Conservation (phyloP, 2,888 invertebrate genomes). For the Cybosia mesomella region DNA sequence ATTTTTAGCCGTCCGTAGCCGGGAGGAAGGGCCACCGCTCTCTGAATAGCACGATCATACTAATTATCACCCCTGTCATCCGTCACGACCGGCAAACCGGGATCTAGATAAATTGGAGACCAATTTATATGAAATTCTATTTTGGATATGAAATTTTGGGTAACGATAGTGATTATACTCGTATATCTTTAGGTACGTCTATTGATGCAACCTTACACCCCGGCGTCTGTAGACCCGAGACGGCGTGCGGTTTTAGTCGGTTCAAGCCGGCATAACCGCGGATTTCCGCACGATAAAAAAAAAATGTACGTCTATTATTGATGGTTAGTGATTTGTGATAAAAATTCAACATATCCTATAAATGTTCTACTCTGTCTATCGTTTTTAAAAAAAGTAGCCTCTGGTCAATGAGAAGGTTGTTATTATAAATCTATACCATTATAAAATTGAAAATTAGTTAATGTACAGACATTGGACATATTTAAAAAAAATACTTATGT, state of each 20-base stretch:
- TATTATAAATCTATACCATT: too few species aligned
- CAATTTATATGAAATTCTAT: constrained; percentile 71
- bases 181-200: background rate
- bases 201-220: too few species aligned
- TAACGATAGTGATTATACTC: constrained; percentile 15
- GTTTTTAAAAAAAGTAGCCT: background rate
- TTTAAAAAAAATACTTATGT: too few species aligned
- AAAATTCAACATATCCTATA: background rate
- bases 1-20: constrained; percentile 75
- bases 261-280: too few species aligned
- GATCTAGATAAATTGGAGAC: constrained; percentile 68
- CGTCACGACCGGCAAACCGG: constrained; percentile 50
- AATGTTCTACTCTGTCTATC: background rate
- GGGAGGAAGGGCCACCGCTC: constrained; percentile 65
- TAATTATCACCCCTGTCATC: constrained; percentile 81
- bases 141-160: constrained; percentile 37
- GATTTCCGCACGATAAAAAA: too few species aligned
- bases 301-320: too few species aligned
- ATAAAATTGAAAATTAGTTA: too few species aligned
- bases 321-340: background rate
- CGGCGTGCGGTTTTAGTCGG: too few species aligned
- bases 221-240: too few species aligned
- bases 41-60: constrained; percentile 80
- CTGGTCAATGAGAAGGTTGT: background rate
- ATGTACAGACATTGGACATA: too few species aligned